phyloP scores from a whole-genome alignment of 1,140 invertebrate species.

The Argopecten irradians region DNA sequence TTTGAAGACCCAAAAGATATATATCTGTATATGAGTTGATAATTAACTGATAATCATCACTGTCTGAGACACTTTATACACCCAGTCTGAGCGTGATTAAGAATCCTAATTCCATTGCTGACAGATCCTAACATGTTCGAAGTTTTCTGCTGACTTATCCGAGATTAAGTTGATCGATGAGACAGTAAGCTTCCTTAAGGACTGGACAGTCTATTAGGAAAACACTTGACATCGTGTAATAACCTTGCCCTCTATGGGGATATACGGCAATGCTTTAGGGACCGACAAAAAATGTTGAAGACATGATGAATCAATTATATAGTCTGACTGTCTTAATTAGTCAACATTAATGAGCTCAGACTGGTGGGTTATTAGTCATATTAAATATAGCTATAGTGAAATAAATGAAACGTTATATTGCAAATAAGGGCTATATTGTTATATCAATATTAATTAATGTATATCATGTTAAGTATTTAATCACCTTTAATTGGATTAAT shows the following conservation, averaged over 20 bases:
- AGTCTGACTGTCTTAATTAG: not conserved
- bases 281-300: not conserved
- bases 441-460: too few species aligned
- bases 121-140: not conserved
- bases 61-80: not conserved
- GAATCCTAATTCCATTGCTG: not conserved
- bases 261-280: not conserved
- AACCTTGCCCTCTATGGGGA: not conserved
- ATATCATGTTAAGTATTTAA: too few species aligned
- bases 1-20: not conserved
- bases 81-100: not conserved
- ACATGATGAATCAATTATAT: not conserved
- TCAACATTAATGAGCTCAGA: not conserved
- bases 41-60: not conserved
- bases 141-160: not conserved
- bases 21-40: not conserved
- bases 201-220: not conserved
- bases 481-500: too few species aligned
- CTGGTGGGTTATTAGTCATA: too few species aligned
- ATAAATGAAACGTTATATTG: too few species aligned
- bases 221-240: not conserved
- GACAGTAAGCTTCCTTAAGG: not conserved
- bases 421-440: too few species aligned
- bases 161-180: constrained; percentile 2
- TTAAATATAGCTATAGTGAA: too few species aligned